Evolutionary conservation across 2,888 invertebrate species (phyloP).

Genomic region (Andrena bucephala): DNA sequence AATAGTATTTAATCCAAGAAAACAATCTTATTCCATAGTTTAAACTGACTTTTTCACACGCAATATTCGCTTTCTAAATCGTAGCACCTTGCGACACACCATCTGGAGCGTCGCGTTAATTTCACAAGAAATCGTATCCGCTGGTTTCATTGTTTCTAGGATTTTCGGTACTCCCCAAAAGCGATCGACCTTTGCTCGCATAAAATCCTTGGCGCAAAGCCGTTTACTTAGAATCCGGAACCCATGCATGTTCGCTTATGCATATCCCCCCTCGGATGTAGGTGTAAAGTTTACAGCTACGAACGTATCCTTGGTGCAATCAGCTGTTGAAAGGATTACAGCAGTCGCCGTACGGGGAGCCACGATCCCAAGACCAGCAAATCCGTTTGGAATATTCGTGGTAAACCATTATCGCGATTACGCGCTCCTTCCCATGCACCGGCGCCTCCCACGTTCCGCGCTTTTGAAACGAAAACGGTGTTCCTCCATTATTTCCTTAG

Average conservation of each 20-base stretch:
- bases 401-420: slow-evolving; percentile 5
- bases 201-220: slow-evolving; percentile 16
- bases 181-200: background rate
- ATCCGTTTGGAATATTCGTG: slow-evolving; percentile 7
- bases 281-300: slow-evolving; percentile 10
- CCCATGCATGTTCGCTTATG: slow-evolving; percentile 5
- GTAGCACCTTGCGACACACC: no score
- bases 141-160: background rate
- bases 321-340: slow-evolving; percentile 29
- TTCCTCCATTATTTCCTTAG: background rate
- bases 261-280: background rate
- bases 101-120: no score
- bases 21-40: no score
- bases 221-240: slow-evolving; percentile 20
- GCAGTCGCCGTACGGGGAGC: background rate
- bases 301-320: slow-evolving; percentile 21
- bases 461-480: background rate
- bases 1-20: no score
- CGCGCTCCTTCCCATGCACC: background rate
- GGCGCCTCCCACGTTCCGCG: background rate
- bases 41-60: no score
- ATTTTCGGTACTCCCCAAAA: background rate
- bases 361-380: slow-evolving; percentile 3
- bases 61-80: no score
- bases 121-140: no score